Evolutionary conservation across 2,113 vertebrate species (phyloP).

Genomic region (Chaetodon trifascialis): DNA sequence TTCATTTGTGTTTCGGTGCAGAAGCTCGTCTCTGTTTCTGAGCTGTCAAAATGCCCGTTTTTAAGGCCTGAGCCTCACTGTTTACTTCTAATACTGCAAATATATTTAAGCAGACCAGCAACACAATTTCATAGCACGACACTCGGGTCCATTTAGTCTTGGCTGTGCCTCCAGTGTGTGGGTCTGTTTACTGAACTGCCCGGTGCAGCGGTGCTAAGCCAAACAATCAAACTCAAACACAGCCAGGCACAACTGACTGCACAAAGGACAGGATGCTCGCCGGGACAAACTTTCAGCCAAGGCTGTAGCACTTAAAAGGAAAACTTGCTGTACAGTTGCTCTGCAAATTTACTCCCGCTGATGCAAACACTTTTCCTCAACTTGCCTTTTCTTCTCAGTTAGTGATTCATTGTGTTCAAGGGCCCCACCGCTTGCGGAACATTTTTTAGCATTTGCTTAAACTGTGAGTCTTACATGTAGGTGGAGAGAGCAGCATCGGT

Average conservation of each 20-base stretch:
- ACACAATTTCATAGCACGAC: slow-evolving; percentile 29
- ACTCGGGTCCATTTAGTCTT: slow-evolving; percentile 49
- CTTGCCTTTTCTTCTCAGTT: neutral
- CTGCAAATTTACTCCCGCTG: neutral
- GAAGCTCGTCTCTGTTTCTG: slow-evolving; percentile 1
- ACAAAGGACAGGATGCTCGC: slow-evolving; percentile 44
- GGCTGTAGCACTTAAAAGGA: slow-evolving; percentile 12
- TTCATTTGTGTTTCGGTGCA: slow-evolving; percentile 16
- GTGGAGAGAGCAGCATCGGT: slow-evolving; percentile 1
- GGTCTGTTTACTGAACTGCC: slow-evolving; percentile 59
- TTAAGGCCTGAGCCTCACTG: slow-evolving; percentile 3
- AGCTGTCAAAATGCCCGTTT: slow-evolving; percentile 5
- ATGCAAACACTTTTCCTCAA: neutral
- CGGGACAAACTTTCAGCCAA: slow-evolving; percentile 8
- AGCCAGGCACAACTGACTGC: slow-evolving; percentile 39
- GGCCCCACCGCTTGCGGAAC: neutral
- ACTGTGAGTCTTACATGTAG: neutral
- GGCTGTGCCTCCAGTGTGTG: slow-evolving; percentile 34
- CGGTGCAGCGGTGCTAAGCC: slow-evolving; percentile 44
- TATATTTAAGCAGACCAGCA: slow-evolving; percentile 38
- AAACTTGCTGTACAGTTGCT: neutral
- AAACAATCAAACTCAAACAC: slow-evolving; percentile 68
- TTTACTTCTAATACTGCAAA: slow-evolving; percentile 15
- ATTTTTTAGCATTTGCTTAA: slow-evolving; percentile 1
- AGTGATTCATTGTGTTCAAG: neutral